phyloP scores from a whole-genome alignment of 2,888 invertebrate genomes.

The Drosophila borborema region DNA sequence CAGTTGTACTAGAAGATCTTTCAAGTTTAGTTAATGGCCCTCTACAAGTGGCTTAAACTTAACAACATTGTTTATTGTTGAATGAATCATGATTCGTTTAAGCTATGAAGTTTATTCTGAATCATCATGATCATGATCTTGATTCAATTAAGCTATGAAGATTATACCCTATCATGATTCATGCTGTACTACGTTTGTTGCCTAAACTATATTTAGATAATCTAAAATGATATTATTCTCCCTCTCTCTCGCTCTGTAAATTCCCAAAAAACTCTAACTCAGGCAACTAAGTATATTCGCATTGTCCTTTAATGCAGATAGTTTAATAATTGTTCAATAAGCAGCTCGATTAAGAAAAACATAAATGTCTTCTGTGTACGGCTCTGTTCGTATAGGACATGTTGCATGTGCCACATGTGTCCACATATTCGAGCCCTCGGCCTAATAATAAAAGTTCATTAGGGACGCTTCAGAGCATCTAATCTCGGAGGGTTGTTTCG shows the following conservation, averaged over 20 bases:
- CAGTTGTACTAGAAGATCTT: background rate
- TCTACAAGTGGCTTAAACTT: too few species aligned
- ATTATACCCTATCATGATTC: background rate
- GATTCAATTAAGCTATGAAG: background rate
- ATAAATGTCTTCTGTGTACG: background rate
- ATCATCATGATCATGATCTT: background rate
- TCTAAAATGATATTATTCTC: background rate
- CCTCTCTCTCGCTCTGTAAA: too few species aligned
- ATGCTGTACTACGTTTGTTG: background rate
- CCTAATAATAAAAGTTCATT: conserved; percentile 75
- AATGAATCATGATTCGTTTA: background rate
- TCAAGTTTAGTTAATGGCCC: background rate
- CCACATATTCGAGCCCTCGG: conserved; percentile 8
- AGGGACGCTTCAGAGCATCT: conserved; percentile 68
- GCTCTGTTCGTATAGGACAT: background rate
- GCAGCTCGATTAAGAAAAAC: background rate
- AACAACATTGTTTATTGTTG: too few species aligned
- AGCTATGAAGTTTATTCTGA: too few species aligned
- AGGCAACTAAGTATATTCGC: background rate
- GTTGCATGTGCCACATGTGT: conserved; percentile 21
- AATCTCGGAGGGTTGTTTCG: conserved; percentile 40
- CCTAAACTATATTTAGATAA: background rate
- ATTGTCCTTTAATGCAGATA: too few species aligned
- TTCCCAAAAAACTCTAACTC: background rate
- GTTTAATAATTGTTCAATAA: conserved; percentile 6